Evolutionary conservation across 1,140 invertebrate genomes (phyloP).

Genomic region (Phymorhynchus buccinoides): DNA sequence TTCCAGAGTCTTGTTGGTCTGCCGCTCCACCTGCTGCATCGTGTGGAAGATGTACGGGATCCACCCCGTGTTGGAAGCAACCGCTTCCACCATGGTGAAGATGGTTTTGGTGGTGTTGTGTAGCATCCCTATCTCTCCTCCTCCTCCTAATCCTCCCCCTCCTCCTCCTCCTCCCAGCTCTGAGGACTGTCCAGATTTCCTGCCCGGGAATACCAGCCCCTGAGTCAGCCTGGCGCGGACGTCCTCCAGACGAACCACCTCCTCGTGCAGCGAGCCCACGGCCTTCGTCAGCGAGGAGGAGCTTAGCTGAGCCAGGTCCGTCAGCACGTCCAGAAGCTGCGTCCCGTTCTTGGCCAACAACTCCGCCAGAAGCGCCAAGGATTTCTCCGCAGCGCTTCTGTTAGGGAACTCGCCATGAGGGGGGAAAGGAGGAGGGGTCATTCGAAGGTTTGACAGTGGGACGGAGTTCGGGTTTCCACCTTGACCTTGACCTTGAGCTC

Average conservation of each 20-base stretch:
- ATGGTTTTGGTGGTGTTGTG: conserved; percentile 52
- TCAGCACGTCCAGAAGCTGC: conserved; percentile 47
- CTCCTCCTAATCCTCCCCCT: conserved; percentile 14
- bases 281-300: conserved; percentile 47
- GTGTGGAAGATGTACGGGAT: conserved; percentile 58
- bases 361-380: conserved; percentile 42
- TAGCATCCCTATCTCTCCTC: conserved; percentile 42
- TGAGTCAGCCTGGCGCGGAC: conserved; percentile 30
- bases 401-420: too few relatives aligned
- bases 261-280: conserved; percentile 51
- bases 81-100: conserved; percentile 52
- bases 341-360: conserved; percentile 48
- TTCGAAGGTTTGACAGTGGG: too few relatives aligned
- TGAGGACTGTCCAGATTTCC: not conserved
- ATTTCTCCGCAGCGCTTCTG: not conserved
- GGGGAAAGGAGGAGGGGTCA: too few relatives aligned
- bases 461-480: too few relatives aligned
- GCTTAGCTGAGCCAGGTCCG: conserved; percentile 53
- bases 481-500: too few relatives aligned
- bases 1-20: conserved; percentile 49
- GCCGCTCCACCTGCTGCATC: conserved; percentile 53
- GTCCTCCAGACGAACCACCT: conserved; percentile 51
- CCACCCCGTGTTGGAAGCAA: conserved; percentile 59
- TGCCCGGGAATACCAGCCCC: not conserved
- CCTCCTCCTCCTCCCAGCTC: not conserved